Evolutionary conservation across 2,888 invertebrate species (phyloP), one percentile per base, ranked within the genome.

Genomic region (Phrixothrix hirtus): DNA sequence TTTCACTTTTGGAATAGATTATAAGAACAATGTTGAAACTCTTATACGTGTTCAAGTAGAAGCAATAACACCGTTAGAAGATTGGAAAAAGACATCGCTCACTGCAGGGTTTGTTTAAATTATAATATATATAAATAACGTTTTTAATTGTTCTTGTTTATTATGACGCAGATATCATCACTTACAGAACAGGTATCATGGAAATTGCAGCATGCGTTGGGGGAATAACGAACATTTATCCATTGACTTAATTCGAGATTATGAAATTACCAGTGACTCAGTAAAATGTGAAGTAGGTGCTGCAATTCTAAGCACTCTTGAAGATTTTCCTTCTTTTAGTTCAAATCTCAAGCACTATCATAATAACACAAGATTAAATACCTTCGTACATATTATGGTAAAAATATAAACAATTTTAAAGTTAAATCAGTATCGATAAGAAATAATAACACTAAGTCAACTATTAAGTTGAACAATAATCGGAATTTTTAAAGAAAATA

Each of bases 1-100:
- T 16, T 77, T 86, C 66, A 76, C 76, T 11, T 78, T 87, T n/a
- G 80, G 81, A 57, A 78, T 83, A 61, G 81, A 80, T 61, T 85
- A 84, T 1, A 79, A 80, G 65, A 76, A 77, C 32, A 73, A 74
- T 42, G 71, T 76, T 1, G 78, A 80, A 65, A 79, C 80, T 0
- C 80, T 79, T 1, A 61, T 74, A 10, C 59, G 78, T 41, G 50
- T 79, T 26, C 74, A 77, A 44, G 77, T 79, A 2, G 75, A 77
- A 59, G 55, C 83, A 15, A 62, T 78, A 2, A 82, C 82, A 11
- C 83, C 83, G 1, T 82, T 83, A 61, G 80, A 81, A 45, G 77
- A 79, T 52, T 82, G 82, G 81, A 79, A 74, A 62, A 78, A 76
- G 61, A 81, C 80, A 15, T 77, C 79, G 13, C 61, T 83, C 3